phyloP scores from a whole-genome alignment of 1,140 invertebrate genomes.

The Rhagoletis pomonella region DNA sequence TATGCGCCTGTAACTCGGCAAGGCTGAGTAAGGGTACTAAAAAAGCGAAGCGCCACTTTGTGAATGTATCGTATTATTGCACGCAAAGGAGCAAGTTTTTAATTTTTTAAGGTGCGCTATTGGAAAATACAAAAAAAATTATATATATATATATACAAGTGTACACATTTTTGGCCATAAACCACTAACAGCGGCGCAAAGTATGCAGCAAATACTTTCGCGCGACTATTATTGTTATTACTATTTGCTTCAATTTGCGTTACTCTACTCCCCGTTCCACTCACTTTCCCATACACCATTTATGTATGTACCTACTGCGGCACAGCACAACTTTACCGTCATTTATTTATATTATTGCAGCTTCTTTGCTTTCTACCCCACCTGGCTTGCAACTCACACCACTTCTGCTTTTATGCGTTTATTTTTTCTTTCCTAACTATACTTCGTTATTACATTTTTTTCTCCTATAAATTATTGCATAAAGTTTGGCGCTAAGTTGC shows the following conservation, averaged over 20 bases:
- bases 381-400: constrained; percentile 59
- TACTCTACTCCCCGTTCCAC: too few species aligned
- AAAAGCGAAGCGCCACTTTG: not conserved
- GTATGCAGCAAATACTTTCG: constrained; percentile 54
- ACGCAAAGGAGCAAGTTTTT: constrained; percentile 71
- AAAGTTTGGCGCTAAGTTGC: constrained; percentile 73
- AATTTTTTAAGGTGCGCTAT: constrained; percentile 62
- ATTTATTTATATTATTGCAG: constrained; percentile 30
- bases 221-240: constrained; percentile 51
- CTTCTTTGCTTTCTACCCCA: not conserved
- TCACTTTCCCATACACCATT: too few species aligned
- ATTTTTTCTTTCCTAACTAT: constrained; percentile 14
- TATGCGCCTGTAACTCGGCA: constrained; percentile 50
- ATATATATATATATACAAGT: constrained; percentile 46
- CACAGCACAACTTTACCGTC: not conserved
- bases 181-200: constrained; percentile 42
- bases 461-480: constrained; percentile 72
- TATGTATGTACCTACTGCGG: not conserved
- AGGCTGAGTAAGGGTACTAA: not conserved
- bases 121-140: not conserved
- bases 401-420: constrained; percentile 40
- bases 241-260: not conserved
- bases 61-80: constrained; percentile 4
- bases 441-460: constrained; percentile 55
- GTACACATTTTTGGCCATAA: too few species aligned